Conservation (phyloP, 2,113 vertebrate genomes). For the Elephantulus edwardii region DNA sequence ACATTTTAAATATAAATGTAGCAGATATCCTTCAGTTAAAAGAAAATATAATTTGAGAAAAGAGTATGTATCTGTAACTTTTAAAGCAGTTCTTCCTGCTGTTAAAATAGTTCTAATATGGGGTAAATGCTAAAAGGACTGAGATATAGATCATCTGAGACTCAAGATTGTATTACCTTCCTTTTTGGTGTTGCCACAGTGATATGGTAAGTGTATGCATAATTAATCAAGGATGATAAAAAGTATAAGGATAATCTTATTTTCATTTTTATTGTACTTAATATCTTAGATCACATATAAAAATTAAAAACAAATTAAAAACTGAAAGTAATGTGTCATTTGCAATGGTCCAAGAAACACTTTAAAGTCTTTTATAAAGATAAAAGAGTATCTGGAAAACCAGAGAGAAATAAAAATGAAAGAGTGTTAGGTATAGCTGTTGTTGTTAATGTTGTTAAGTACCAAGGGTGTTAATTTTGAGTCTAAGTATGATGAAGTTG, state of each 20-base stretch:
- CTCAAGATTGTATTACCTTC: constrained; percentile 71
- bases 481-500: too few species aligned
- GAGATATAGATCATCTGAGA: constrained; percentile 66
- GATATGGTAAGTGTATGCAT: constrained; percentile 55
- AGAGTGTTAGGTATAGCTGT: constrained; percentile 20
- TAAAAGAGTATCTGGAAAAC: constrained; percentile 63
- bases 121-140: constrained; percentile 75
- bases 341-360: constrained; percentile 58
- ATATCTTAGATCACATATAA: constrained; percentile 62
- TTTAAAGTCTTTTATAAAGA: constrained; percentile 55
- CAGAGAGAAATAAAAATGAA: constrained; percentile 44
- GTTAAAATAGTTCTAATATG: constrained; percentile 50
- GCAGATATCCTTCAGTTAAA: constrained; percentile 41
- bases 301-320: constrained; percentile 71
- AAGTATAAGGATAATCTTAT: constrained; percentile 71
- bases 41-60: constrained; percentile 23
- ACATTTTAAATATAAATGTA: background rate
- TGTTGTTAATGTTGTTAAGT: too few species aligned
- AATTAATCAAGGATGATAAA: constrained; percentile 72
- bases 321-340: constrained; percentile 36
- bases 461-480: too few species aligned
- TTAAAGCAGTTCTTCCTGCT: constrained; percentile 59
- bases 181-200: constrained; percentile 39
- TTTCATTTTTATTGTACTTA: constrained; percentile 65
- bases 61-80: background rate